phyloP scores from a whole-genome alignment of 2,888 invertebrate genomes.

The Platycheirus albimanus region DNA sequence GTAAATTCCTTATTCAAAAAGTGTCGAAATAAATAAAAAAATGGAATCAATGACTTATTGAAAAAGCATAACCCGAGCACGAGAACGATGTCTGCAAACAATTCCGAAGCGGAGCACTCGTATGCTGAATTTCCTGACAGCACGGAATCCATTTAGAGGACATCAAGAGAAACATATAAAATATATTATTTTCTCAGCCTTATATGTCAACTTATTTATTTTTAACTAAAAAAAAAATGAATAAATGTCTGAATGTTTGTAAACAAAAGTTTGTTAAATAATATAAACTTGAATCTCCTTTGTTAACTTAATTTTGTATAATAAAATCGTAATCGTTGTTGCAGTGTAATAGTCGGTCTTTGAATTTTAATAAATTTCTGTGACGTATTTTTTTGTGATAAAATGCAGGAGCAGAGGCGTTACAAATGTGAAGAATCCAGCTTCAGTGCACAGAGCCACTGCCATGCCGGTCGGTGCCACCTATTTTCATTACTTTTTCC shows the following conservation, averaged over 20 bases:
- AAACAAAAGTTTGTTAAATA: constrained; percentile 75
- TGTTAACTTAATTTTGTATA: constrained; percentile 86
- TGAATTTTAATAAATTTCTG: constrained; percentile 88
- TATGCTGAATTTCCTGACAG: not conserved
- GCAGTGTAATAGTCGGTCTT: constrained; percentile 87
- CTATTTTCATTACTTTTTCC: constrained; percentile 84
- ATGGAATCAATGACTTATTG: constrained; percentile 2
- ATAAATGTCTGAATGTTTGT: constrained; percentile 87
- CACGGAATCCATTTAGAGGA: not conserved
- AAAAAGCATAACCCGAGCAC: not conserved
- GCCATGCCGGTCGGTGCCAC: constrained; percentile 86
- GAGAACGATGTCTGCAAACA: too few species aligned
- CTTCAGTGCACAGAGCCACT: constrained; percentile 86
- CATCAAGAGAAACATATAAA: not conserved
- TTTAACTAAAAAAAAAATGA: not conserved
- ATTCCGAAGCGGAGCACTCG: not conserved
- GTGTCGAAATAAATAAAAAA: too few species aligned
- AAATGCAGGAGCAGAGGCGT: constrained; percentile 92
- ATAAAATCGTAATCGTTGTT: constrained; percentile 87
- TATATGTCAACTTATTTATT: not conserved
- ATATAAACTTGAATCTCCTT: not conserved
- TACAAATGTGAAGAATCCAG: constrained; percentile 91
- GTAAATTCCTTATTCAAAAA: too few species aligned
- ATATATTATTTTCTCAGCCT: not conserved
- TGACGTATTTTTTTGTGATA: constrained; percentile 93